Percentiles rank a stretch among this genome's conserved stretches.
Conservation (phyloP, 2,113 vertebrate species). For the Pituophis catenifer region DNA sequence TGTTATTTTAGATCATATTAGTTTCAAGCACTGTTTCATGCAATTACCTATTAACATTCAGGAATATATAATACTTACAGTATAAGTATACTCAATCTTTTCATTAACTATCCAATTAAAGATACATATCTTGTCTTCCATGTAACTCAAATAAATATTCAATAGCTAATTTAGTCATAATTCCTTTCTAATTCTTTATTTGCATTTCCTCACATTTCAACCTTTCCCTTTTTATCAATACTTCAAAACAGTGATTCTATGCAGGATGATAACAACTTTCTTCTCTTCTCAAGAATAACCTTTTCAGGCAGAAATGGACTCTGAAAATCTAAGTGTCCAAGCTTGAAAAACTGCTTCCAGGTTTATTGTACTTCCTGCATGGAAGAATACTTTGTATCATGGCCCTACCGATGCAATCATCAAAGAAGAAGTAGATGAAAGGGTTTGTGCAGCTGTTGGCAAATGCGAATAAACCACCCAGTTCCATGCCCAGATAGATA, state of each 20-base stretch:
- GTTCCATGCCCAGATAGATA: constrained; percentile 61
- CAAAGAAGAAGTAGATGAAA: constrained; percentile 73
- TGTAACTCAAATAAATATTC: neutral
- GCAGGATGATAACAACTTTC: constrained; percentile 66
- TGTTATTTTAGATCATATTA: neutral
- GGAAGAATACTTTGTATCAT: constrained; percentile 59
- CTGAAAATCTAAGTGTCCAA: constrained; percentile 61
- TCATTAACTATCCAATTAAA: neutral
- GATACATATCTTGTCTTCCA: neutral
- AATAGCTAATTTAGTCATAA: neutral
- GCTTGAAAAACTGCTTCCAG: constrained; percentile 55
- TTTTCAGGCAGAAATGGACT: constrained; percentile 54
- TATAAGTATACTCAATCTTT: constrained; percentile 10
- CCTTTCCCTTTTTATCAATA: neutral
- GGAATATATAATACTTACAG: neutral
- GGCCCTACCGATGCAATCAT: constrained; percentile 66
- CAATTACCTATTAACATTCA: neutral
- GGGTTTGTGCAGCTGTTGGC: constrained; percentile 77
- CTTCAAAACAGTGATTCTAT: accelerated
- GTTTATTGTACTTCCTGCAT: constrained; percentile 45
- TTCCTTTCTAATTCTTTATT: neutral
- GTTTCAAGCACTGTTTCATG: neutral
- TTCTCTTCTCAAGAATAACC: constrained; percentile 55
- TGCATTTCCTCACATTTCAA: neutral
- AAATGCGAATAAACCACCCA: constrained; percentile 73